These are phyloP conservation scores for Chlorops oryzae DNA, from an alignment of 1,140 invertebrate species.

Conservation along the genomic window DNA sequence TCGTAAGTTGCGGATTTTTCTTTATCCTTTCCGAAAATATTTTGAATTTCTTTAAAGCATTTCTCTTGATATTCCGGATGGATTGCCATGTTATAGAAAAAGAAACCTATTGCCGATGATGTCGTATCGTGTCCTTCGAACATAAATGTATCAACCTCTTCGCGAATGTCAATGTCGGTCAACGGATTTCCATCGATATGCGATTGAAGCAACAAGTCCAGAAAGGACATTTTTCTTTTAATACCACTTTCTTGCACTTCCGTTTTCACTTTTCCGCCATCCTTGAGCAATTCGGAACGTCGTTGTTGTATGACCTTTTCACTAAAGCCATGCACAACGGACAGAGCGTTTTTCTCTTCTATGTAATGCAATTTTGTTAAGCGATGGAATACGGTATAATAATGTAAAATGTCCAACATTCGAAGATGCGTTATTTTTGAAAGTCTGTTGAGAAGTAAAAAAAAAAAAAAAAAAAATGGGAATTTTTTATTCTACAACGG, in stretches of 20 bases:
- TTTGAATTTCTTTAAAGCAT: conserved; percentile 34
- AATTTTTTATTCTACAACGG: too few relatives aligned
- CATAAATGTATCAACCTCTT: conserved; percentile 66
- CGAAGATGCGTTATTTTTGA: too few relatives aligned
- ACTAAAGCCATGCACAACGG: too few relatives aligned
- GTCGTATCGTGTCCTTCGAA: conserved; percentile 53
- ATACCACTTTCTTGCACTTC: conserved; percentile 30
- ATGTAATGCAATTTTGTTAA: too few relatives aligned
- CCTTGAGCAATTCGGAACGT: too few relatives aligned
- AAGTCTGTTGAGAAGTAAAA: too few relatives aligned
- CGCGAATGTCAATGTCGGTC: conserved; percentile 57
- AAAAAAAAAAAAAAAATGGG: too few relatives aligned
- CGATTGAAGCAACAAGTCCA: conserved; percentile 62
- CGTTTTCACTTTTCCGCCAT: too few relatives aligned
- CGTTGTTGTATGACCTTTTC: too few relatives aligned
- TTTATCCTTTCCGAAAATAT: conserved; percentile 47
- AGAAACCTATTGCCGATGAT: conserved; percentile 31
- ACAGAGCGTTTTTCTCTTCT: too few relatives aligned
- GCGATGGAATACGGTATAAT: too few relatives aligned
- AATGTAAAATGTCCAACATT: too few relatives aligned
- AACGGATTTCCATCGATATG: conserved; percentile 51
- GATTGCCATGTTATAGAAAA: conserved; percentile 26
- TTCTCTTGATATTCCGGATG: conserved; percentile 33
- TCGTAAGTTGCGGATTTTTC: conserved; percentile 42
- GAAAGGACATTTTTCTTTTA: conserved; percentile 57